Percentiles rank a stretch among this genome's conserved stretches.
Evolutionary conservation across 2,113 vertebrate species (phyloP).

Genomic region (Paedocypris sp.): DNA sequence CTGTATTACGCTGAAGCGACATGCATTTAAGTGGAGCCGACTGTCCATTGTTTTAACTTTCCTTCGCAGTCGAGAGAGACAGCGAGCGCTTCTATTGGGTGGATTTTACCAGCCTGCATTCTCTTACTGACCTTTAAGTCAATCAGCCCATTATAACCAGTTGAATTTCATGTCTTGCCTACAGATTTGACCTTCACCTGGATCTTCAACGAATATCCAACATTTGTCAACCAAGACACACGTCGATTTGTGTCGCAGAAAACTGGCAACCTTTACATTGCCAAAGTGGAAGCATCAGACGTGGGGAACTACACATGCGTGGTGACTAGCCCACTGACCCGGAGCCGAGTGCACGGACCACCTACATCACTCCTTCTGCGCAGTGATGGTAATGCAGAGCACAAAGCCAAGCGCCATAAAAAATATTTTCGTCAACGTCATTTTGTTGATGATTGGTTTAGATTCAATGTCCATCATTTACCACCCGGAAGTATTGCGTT

Average conservation of each 20-base stretch:
- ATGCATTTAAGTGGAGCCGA: too few species aligned
- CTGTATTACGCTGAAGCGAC: too few species aligned
- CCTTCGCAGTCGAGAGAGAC: too few species aligned
- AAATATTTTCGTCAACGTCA: too few species aligned
- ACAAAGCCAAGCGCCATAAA: too few species aligned
- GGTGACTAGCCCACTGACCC: constrained; percentile 83
- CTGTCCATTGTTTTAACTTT: too few species aligned
- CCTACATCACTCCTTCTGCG: constrained; percentile 80
- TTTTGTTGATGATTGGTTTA: too few species aligned
- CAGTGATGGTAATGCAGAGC: constrained; percentile 80
- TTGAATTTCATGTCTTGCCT: constrained; percentile 15
- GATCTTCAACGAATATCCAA: constrained; percentile 90
- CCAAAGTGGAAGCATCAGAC: constrained; percentile 85
- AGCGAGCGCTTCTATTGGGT: too few species aligned
- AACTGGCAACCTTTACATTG: constrained; percentile 88
- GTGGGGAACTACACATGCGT: constrained; percentile 92
- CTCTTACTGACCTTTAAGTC: not conserved
- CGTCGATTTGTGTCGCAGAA: constrained; percentile 90
- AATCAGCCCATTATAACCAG: not conserved
- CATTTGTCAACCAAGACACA: constrained; percentile 78
- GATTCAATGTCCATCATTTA: too few species aligned
- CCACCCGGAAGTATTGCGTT: too few species aligned
- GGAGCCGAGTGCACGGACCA: constrained; percentile 74
- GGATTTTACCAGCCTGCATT: too few species aligned
- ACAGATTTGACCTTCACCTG: constrained; percentile 86